phyloP scores from a whole-genome alignment of 2,113 vertebrate species.

The Danionella cerebrum region DNA sequence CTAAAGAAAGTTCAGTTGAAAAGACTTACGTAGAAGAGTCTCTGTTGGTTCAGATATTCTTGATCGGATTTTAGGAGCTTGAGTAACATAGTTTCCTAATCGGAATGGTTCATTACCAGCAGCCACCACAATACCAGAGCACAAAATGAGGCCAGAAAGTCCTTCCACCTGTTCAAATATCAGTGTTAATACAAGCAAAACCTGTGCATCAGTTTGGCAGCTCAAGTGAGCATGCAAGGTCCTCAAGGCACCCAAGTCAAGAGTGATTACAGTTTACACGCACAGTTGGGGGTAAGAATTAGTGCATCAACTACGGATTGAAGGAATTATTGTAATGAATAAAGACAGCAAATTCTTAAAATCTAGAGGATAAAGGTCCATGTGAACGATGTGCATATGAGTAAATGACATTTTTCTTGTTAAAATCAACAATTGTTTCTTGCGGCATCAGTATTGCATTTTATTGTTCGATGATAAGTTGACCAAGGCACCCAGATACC shows the following conservation, averaged over 20 bases:
- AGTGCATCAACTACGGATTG: not conserved
- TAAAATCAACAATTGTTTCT: too few relatives aligned
- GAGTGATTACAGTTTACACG: slow-evolving; percentile 27
- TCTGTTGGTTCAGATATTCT: slow-evolving; percentile 53
- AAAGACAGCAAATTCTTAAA: not conserved
- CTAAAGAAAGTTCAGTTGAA: not conserved
- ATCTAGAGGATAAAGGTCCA: not conserved
- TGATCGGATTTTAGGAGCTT: slow-evolving; percentile 61
- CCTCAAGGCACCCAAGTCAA: not conserved
- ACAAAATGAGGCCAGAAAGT: slow-evolving; percentile 74
- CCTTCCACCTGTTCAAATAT: slow-evolving; percentile 69
- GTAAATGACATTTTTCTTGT: too few relatives aligned
- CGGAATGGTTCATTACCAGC: slow-evolving; percentile 84
- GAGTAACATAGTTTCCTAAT: slow-evolving; percentile 70
- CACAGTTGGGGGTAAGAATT: slow-evolving; percentile 24
- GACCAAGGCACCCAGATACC: too few relatives aligned
- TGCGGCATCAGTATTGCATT: too few relatives aligned
- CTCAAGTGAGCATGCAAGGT: not conserved
- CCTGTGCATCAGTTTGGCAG: not conserved
- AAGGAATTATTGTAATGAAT: not conserved
- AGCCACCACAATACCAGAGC: slow-evolving; percentile 81
- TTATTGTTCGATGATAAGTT: too few relatives aligned
- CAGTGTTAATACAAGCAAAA: not conserved
- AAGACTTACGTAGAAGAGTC: slow-evolving; percentile 76
- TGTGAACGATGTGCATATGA: too few relatives aligned